Percentiles rank a stretch among this genome's conserved stretches.
These are phyloP conservation scores for Chorisops tibialis DNA, from an alignment of 2,888 invertebrate genomes.

Conservation along the genomic window DNA sequence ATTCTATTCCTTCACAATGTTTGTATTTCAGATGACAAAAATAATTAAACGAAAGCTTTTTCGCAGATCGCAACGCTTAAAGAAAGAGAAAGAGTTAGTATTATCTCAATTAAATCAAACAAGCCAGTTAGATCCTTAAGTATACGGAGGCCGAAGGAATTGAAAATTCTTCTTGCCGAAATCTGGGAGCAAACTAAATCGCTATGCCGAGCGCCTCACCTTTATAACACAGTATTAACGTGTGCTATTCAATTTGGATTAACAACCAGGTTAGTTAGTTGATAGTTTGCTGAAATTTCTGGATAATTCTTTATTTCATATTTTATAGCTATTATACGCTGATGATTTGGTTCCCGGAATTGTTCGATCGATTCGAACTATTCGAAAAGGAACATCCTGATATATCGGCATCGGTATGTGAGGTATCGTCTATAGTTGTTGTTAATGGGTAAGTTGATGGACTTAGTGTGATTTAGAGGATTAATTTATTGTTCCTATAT, in stretches of 20 bases:
- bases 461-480: background rate
- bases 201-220: slow-evolving; percentile 69
- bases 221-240: slow-evolving; percentile 70
- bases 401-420: slow-evolving; percentile 70
- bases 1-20: background rate
- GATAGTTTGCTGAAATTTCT: background rate
- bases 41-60: slow-evolving; percentile 2
- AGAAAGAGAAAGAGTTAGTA: slow-evolving; percentile 63
- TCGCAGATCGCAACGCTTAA: slow-evolving; percentile 66
- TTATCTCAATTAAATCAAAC: slow-evolving; percentile 61
- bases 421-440: slow-evolving; percentile 66
- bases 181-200: slow-evolving; percentile 74
- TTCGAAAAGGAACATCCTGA: slow-evolving; percentile 66
- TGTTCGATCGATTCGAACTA: slow-evolving; percentile 79
- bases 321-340: slow-evolving; percentile 78
- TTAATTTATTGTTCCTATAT: background rate
- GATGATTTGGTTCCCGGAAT: slow-evolving; percentile 89
- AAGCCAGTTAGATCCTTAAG: slow-evolving; percentile 67
- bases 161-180: slow-evolving; percentile 65
- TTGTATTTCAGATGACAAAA: background rate
- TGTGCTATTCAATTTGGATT: slow-evolving; percentile 81
- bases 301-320: no score
- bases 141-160: slow-evolving; percentile 68
- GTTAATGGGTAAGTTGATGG: slow-evolving; percentile 43
- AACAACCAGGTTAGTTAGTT: slow-evolving; percentile 66